Base-by-base conservation (phyloP, 2,797 vertebrate species). In the Platyrinchus mystaceus region DNA sequence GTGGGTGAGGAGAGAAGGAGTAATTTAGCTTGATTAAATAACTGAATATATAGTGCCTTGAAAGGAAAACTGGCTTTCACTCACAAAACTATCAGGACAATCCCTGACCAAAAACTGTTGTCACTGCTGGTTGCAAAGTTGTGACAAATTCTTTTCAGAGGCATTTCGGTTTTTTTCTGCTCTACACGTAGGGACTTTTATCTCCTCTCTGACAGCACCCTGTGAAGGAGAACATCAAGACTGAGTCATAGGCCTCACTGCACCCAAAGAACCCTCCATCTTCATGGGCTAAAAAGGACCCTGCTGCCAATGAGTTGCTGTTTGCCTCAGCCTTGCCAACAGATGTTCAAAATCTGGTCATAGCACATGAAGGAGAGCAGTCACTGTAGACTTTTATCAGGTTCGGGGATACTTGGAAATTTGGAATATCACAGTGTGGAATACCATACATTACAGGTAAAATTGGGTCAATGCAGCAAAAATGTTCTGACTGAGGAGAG, bases 21-120 rank as follows among this genome's bases (percentile, higher is more conserved):
- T 94, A 80, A 94, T 94, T 96, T 66, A 94, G 59, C 47, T 81
- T 92, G 68, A 94, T 94, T 94, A 91, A 96, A 93, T 94, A 95
- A 95, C 75, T 88, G 77, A 94, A 62, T 69, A 96, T 77, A 56
- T 69, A 90, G 64, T 69, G 75, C 28, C 56, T 79, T 82, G 77
- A 93, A 95, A 96, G 84, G 84, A 94, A 95, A 94, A 95, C 85
- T 73, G 12, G 55, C 53, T 66, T 89, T 92, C 76, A 85, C 26
- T 90, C 82, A 88, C 56, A 95, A 53, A 90, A 92, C 77, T 79
- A 89, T 60, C 50, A 75, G 75, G 84, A 53, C 28, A 95, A 74
- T 74, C 46, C 70, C 68, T 84, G 80, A 87, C 46, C 81, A 84
- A 93, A 96, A 95, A 1, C 13, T 67, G 78, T 90, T 96, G 90